phyloP scores from a whole-genome alignment of 2,113 vertebrate species.

The Echinops telfairi region DNA sequence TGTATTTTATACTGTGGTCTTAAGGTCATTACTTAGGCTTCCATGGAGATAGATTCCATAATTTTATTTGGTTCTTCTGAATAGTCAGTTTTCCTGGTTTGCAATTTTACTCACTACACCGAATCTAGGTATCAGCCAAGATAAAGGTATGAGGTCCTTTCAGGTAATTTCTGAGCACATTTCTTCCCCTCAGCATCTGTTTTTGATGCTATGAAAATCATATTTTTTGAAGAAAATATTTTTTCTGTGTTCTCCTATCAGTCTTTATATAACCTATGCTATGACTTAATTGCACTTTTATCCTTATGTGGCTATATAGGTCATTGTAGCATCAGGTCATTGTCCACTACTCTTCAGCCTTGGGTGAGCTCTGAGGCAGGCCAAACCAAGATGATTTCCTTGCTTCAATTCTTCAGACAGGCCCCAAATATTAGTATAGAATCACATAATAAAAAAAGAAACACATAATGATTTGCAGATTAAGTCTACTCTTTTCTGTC shows the following conservation, averaged over 20 bases:
- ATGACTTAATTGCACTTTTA: not conserved
- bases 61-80: not conserved
- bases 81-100: not conserved
- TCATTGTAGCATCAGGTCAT: not conserved
- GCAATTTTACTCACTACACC: not conserved
- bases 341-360: not conserved
- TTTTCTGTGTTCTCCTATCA: not conserved
- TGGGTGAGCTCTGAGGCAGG: not conserved
- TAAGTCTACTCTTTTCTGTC: no score
- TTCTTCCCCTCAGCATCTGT: not conserved
- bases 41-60: not conserved
- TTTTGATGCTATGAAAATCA: not conserved
- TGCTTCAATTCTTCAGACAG: not conserved
- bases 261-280: not conserved
- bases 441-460: not conserved
- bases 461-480: not conserved
- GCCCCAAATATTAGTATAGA: not conserved
- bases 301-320: not conserved
- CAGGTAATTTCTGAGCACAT: not conserved
- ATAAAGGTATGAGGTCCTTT: not conserved
- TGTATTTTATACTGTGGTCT: no score
- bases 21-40: not conserved
- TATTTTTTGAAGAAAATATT: not conserved
- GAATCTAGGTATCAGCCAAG: not conserved
- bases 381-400: not conserved